Evolutionary conservation across 1,140 invertebrate genomes (phyloP), one percentile per base, ranked within the genome.

Genomic region (Diabrotica virgifera): DNA sequence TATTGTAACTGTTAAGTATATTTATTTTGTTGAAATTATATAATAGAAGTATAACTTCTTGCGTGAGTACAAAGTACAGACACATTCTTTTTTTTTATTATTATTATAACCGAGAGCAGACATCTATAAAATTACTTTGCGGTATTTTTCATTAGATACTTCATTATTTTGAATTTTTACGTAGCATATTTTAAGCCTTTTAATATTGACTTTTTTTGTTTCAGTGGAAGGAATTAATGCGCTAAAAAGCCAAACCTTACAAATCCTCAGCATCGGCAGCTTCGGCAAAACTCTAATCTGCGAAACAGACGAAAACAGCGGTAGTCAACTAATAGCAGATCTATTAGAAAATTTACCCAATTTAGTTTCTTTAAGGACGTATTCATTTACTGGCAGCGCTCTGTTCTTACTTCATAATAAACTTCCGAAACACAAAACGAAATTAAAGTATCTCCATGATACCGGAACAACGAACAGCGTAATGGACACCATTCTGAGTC

Each of bases 201-300:
- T 46, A 6, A n/a, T 10, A 46, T 8, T 46, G 40, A 5, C 6
- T 46, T 46, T 46, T 46, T 46, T 10, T 46, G n/a, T 46, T 46
- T 46, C 5, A 46, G 40, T 38, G n/a, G 46, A 36, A 38, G 69
- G 60, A 57, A 64, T 76, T 11, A 70, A 54, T 13, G 38, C 54
- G 5, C 59, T 79, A 14, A 78, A 80, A 59, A 81, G 80, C 61
- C 80, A 83, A n/a, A 82, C 79, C 35, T 70, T 88, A 35, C 83
- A 82, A 5, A 80, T 87, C 11, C 79, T 88, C 11, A 85, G 86
- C 65, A 85, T 88, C 65, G 87, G 87, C 24, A 85, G 83, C 77
- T 87, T 83, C 37, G 86, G 87, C 0, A 86, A 87, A 73, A 83
- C 84, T 74, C 84, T 86, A 68, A 81, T 88, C 38, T 86, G 86